Evolutionary conservation across 2,888 invertebrate genomes (phyloP).

Genomic region (Tromatobia lineatoria): DNA sequence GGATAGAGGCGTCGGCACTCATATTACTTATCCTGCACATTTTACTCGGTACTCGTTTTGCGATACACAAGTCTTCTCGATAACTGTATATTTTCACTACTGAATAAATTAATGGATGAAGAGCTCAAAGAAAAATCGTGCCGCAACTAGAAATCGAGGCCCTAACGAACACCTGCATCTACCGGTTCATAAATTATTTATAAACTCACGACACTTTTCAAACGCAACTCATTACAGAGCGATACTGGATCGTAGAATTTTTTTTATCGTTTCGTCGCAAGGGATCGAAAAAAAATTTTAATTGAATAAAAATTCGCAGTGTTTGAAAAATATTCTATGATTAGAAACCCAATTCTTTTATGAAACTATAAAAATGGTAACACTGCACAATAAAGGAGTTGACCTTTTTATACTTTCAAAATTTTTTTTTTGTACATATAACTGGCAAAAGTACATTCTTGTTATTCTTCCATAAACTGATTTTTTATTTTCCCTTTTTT

Average conservation of each 20-base stretch:
- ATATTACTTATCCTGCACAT: constrained; percentile 11
- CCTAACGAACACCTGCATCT: constrained; percentile 52
- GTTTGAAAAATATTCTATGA: no score
- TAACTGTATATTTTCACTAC: constrained; percentile 43
- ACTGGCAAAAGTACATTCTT: no score
- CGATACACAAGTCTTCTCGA: constrained; percentile 18
- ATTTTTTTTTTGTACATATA: no score
- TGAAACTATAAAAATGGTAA: no score
- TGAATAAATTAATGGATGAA: constrained; percentile 33
- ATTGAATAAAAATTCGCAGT: constrained; percentile 3
- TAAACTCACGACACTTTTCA: constrained; percentile 50
- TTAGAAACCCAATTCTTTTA: no score
- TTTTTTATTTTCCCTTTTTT: no score
- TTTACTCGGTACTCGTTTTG: constrained; percentile 9
- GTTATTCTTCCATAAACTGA: no score
- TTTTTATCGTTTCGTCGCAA: neutral
- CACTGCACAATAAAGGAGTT: no score
- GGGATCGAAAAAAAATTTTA: neutral
- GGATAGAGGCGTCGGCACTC: constrained; percentile 13
- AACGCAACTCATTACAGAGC: constrained; percentile 6
- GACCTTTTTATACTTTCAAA: no score
- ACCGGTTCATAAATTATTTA: constrained; percentile 57
- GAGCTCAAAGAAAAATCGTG: constrained; percentile 38
- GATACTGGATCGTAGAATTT: constrained; percentile 7
- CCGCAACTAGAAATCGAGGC: constrained; percentile 41